phyloP scores from a whole-genome alignment of 1,140 invertebrate species.

The Diorhabda elongata region DNA sequence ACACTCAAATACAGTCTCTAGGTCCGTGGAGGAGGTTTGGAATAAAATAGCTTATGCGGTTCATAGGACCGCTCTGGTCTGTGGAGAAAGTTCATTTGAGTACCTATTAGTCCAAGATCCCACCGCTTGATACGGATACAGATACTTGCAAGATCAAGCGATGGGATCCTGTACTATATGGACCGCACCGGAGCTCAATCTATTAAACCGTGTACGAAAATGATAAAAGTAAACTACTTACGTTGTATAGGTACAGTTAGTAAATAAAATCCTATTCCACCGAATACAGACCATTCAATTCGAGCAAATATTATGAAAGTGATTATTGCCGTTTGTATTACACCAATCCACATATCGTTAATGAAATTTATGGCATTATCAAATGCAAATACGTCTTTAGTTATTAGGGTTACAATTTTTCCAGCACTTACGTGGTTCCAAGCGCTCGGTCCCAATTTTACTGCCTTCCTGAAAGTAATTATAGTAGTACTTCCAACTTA shows the following conservation, averaged over 20 bases:
- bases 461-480: slow-evolving; percentile 72
- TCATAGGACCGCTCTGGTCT: no score
- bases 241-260: slow-evolving; percentile 81
- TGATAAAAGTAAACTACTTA: slow-evolving; percentile 40
- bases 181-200: neutral
- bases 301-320: slow-evolving; percentile 72
- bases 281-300: slow-evolving; percentile 69
- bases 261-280: slow-evolving; percentile 73
- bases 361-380: slow-evolving; percentile 65
- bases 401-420: slow-evolving; percentile 75
- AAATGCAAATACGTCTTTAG: slow-evolving; percentile 79
- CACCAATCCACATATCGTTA: slow-evolving; percentile 78
- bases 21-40: no score
- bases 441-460: slow-evolving; percentile 64
- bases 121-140: no score
- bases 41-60: no score
- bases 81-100: no score
- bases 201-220: slow-evolving; percentile 5
- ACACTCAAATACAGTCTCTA: no score
- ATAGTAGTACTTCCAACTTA: no score
- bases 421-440: slow-evolving; percentile 75
- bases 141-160: no score
- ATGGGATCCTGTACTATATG: no score
- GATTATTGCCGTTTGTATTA: slow-evolving; percentile 72
- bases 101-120: no score